phyloP scores from a whole-genome alignment of 2,888 invertebrate species.

The Cephonodes hylas region DNA sequence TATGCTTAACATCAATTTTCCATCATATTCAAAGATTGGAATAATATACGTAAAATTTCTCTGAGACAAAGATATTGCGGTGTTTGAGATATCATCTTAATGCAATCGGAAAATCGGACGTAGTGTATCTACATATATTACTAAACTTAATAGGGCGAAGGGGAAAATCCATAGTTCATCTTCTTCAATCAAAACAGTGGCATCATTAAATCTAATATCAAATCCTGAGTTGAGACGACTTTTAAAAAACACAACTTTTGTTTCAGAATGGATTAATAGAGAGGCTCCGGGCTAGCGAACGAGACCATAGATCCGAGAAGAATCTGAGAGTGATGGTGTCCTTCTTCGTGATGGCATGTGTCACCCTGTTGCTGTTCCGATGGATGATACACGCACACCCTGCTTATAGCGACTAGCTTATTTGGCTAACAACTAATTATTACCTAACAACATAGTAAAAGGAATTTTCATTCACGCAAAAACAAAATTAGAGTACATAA shows the following conservation, averaged over 20 bases:
- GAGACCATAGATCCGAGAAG: slow-evolving; percentile 67
- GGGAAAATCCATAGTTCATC: too few species aligned
- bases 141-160: too few species aligned
- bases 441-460: neutral
- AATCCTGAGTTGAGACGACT: too few species aligned
- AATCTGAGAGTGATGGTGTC: slow-evolving; percentile 64
- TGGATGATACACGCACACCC: slow-evolving; percentile 69
- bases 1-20: too few species aligned
- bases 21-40: too few species aligned
- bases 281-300: slow-evolving; percentile 66
- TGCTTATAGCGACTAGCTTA: slow-evolving; percentile 40
- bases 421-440: neutral
- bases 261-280: slow-evolving; percentile 71
- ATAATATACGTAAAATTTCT: too few species aligned
- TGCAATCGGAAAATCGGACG: too few species aligned
- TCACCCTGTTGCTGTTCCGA: slow-evolving; percentile 59
- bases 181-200: too few species aligned
- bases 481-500: neutral
- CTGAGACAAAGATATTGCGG: too few species aligned
- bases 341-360: slow-evolving; percentile 59
- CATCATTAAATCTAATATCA: neutral
- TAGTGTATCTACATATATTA: too few species aligned
- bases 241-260: too few species aligned
- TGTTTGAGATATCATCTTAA: too few species aligned
- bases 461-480: neutral